Percentiles rank a stretch among this genome's conserved stretches.
Conservation (phyloP, 2,113 vertebrate species). For the Cnemophilus loriae region DNA sequence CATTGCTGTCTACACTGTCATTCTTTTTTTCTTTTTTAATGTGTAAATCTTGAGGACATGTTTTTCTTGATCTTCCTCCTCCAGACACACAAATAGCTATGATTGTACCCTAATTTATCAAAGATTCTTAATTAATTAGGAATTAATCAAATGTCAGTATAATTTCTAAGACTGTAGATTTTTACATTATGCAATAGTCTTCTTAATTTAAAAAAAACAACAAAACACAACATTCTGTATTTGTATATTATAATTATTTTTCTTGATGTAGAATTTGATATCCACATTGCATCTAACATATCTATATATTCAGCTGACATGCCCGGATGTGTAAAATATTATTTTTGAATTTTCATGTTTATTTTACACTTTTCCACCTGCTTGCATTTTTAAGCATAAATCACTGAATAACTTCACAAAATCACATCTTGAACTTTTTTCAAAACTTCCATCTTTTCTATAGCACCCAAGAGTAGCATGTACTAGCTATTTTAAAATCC, state of each 20-base stretch:
- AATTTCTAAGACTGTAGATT: not conserved
- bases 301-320: not conserved
- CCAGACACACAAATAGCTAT: not conserved
- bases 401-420: not conserved
- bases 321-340: not conserved
- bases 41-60: not conserved
- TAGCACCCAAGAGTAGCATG: not conserved
- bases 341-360: not conserved
- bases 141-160: not conserved
- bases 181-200: not conserved
- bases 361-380: not conserved
- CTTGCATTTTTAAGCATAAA: not conserved
- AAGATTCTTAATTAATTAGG: not conserved
- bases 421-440: not conserved
- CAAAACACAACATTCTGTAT: not conserved
- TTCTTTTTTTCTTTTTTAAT: not conserved
- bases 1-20: rapidly evolving
- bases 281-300: not conserved
- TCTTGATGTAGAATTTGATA: not conserved
- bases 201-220: not conserved
- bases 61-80: not conserved
- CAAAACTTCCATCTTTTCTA: not conserved
- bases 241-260: not conserved
- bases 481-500: not conserved
- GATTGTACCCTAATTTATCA: not conserved